phyloP scores from a whole-genome alignment of 2,797 vertebrate genomes.

The Crax fasciolata region DNA sequence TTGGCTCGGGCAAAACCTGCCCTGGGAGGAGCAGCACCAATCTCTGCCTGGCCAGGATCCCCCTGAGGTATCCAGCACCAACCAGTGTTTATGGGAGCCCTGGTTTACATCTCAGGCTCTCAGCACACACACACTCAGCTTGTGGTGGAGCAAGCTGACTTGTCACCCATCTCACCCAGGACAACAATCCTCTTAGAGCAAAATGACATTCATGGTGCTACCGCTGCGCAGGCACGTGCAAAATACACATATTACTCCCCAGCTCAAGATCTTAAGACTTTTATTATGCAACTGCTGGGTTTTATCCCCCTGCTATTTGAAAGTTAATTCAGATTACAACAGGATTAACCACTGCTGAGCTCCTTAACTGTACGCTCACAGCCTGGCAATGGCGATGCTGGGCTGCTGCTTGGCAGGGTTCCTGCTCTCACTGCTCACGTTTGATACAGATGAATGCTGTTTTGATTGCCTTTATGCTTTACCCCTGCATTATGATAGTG shows the following conservation, averaged over 20 bases:
- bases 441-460: neutral
- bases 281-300: constrained; percentile 49
- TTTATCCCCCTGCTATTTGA: constrained; percentile 33
- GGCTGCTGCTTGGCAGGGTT: constrained; percentile 57
- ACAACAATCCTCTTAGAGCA: neutral
- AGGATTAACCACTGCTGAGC: constrained; percentile 76
- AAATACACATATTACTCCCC: constrained; percentile 38
- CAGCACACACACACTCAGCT: neutral
- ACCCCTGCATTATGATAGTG: neutral
- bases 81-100: neutral
- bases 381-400: constrained; percentile 29
- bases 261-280: constrained; percentile 40
- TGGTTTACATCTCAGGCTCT: neutral
- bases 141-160: neutral
- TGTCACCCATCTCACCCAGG: neutral
- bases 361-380: constrained; percentile 44
- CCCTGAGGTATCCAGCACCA: neutral
- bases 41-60: neutral
- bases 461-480: constrained; percentile 30
- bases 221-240: neutral
- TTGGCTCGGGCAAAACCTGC: neutral
- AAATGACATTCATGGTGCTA: neutral
- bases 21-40: neutral
- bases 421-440: constrained; percentile 59
- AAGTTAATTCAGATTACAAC: constrained; percentile 78